Evolutionary conservation across 2,797 vertebrate species (phyloP).

Genomic region (Geotrypetes seraphini): DNA sequence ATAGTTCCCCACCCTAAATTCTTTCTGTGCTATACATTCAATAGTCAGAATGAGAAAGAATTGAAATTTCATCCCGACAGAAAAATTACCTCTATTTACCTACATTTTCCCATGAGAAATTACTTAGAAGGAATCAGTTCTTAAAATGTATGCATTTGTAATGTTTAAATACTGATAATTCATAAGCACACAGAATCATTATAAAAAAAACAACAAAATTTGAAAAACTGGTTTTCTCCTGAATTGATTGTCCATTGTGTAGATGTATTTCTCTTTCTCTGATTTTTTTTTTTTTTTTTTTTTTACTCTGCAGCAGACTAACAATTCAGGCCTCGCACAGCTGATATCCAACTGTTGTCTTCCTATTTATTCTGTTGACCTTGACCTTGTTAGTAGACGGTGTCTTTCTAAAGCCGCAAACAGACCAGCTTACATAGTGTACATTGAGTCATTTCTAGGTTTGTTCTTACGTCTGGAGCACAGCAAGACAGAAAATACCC

Average conservation of each 20-base stretch:
- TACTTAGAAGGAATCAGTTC: too few relatives aligned
- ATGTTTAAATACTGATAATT: too few relatives aligned
- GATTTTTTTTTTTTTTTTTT: too few relatives aligned
- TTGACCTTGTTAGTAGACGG: constrained; percentile 37
- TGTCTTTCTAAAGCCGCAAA: constrained; percentile 36
- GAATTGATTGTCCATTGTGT: background rate
- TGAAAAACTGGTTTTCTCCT: background rate
- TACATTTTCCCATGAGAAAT: too few relatives aligned
- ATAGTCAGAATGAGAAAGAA: too few relatives aligned
- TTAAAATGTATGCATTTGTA: too few relatives aligned
- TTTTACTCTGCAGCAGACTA: background rate
- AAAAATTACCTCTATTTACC: too few relatives aligned
- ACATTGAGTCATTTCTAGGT: constrained; percentile 68
- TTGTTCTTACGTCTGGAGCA: constrained; percentile 64
- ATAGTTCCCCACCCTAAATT: too few relatives aligned
- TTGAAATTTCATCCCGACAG: too few relatives aligned
- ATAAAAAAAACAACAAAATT: background rate
- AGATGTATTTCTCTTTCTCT: background rate
- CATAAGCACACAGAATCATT: too few relatives aligned
- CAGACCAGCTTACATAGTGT: constrained; percentile 51
- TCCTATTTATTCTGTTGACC: constrained; percentile 8
- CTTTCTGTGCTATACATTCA: too few relatives aligned
- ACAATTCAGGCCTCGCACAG: background rate
- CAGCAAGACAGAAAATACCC: constrained; percentile 46
- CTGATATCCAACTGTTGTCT: background rate